These are phyloP conservation scores for Rissa tridactyla DNA, from an alignment of 2,113 vertebrate genomes.

Conservation along the genomic window DNA sequence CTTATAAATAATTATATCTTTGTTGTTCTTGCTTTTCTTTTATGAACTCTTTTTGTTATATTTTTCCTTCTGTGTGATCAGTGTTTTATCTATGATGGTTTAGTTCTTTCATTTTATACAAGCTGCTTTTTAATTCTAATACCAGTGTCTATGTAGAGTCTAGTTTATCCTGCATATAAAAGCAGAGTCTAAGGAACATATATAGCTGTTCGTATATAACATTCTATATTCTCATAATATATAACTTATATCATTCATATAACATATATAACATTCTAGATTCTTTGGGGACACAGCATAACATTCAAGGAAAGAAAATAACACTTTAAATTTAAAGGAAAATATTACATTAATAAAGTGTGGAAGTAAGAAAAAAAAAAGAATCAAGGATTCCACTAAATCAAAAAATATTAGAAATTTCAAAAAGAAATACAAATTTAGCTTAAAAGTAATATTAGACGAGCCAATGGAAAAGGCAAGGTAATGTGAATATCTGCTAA, in stretches of 20 bases:
- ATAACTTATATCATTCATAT: too few species aligned
- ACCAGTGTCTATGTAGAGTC: background rate
- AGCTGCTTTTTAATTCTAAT: background rate
- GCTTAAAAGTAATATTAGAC: background rate
- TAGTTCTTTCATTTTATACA: background rate
- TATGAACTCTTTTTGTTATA: rapidly evolving
- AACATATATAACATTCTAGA: background rate
- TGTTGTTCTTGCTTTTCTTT: background rate
- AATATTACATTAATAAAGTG: background rate
- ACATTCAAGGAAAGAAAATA: background rate
- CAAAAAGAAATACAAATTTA: background rate
- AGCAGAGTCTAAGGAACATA: background rate
- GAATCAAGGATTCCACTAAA: rapidly evolving
- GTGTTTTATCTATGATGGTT: background rate
- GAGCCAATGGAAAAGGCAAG: background rate
- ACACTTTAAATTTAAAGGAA: background rate
- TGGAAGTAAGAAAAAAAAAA: background rate
- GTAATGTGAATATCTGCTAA: background rate
- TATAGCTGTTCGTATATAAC: background rate
- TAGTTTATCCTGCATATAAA: background rate
- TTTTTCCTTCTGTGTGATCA: background rate
- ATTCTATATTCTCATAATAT: too few species aligned
- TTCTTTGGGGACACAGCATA: background rate
- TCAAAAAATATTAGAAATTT: background rate
- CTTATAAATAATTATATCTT: background rate